These are phyloP conservation scores for Stegodyphus dumicola DNA, from an alignment of 1,140 invertebrate species.

Conservation along the genomic window DNA sequence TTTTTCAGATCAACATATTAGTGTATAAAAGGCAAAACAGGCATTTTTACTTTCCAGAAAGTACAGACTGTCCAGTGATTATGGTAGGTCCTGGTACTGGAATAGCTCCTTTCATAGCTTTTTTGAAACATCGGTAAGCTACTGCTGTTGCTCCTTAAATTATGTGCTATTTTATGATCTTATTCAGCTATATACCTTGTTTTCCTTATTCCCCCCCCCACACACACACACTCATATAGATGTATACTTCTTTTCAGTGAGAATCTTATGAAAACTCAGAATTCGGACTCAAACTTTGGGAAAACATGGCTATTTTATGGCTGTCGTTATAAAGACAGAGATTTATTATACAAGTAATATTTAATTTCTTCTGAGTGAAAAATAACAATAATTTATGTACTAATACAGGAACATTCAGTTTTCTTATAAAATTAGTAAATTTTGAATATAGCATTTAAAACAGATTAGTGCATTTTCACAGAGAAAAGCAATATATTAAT, in stretches of 20 bases:
- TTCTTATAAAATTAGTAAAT: too few relatives aligned
- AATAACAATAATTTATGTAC: too few relatives aligned
- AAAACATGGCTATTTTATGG: constrained; percentile 79
- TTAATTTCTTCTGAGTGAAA: background rate
- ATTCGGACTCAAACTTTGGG: constrained; percentile 65
- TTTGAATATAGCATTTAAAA: too few relatives aligned
- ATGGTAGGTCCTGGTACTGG: constrained; percentile 87
- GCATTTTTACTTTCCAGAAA: constrained; percentile 72
- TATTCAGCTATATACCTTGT: too few relatives aligned
- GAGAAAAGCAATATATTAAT: too few relatives aligned
- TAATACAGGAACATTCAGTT: too few relatives aligned
- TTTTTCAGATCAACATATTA: constrained; percentile 39
- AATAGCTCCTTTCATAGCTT: constrained; percentile 79
- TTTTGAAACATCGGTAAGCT: constrained; percentile 69
- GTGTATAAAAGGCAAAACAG: constrained; percentile 75
- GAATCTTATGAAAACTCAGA: background rate
- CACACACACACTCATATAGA: too few relatives aligned
- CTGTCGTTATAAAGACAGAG: constrained; percentile 76
- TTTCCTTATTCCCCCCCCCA: too few relatives aligned
- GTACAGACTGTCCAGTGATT: constrained; percentile 74
- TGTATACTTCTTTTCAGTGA: background rate
- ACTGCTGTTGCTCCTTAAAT: background rate
- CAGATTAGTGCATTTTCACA: too few relatives aligned
- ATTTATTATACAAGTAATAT: constrained; percentile 74
- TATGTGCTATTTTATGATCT: background rate